Evolutionary conservation across 2,113 vertebrate species (phyloP), one percentile per base, ranked within the genome.

Genomic region (Grantiella picta): DNA sequence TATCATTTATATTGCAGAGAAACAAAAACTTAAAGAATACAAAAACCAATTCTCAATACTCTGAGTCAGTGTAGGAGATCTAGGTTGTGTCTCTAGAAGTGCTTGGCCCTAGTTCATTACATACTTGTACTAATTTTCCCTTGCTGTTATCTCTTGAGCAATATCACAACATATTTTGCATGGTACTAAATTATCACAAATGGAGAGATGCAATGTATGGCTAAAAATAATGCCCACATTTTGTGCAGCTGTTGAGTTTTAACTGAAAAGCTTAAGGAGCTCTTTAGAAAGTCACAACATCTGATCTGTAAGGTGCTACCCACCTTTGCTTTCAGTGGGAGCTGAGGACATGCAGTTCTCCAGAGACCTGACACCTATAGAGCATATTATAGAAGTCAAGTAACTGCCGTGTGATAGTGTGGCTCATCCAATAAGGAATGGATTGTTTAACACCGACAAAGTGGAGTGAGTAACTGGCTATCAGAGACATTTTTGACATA

Each of bases 401-500:
- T 95, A 94, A 86, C n/a, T 65, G 92, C 68, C 71, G 25, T 88
- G 77, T 4, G 91, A 94, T 97, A 92, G 91, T 18, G 42, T 35
- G 72, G 87, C 95, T 84, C 78, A 73, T 87, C 87, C 95, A 94
- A 85, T 96, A 96, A 94, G 92, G 94, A 84, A 84, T 3, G n/a
- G 69, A 59, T 83, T 97, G 94, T 97, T 97, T 96, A 95, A 96
- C 96, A 49, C 68, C n/a, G 59, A 73, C 96, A 78, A 86, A 96
- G 89, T 89, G 92, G 86, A 96, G 70, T 73, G 95, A 89, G 82
- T 73, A 96, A 95, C 93, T 78, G 82, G 92, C 92, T 96, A 95
- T 96, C 95, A 89, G 83, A 96, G 96, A 95, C 86, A 97, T 91
- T 94, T 96, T 97, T 97, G 97, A 97, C 96, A 95, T 68, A 94